Percentiles rank a stretch among this genome's conserved stretches.
phyloP scores from a whole-genome alignment of 1,140 invertebrate species.

The Tetramorium parvispinum region DNA sequence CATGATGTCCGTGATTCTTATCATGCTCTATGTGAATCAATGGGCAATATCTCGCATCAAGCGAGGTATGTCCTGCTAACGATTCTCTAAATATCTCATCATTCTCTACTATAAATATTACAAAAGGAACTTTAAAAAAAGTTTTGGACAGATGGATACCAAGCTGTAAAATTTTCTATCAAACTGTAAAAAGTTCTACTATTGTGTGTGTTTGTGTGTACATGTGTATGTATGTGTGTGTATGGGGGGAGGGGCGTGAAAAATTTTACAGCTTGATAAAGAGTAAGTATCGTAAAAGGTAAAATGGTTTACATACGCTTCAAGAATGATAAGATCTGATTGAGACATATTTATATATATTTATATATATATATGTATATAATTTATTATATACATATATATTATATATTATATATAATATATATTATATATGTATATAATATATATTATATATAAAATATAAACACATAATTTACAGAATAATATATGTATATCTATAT shows the following conservation, averaged over 20 bases:
- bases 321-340: slow-evolving; percentile 59
- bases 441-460: slow-evolving; percentile 25
- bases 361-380: slow-evolving; percentile 26
- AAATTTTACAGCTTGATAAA: slow-evolving; percentile 63
- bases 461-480: slow-evolving; percentile 54
- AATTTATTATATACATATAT: neutral
- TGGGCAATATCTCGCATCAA: neutral
- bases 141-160: slow-evolving; percentile 53
- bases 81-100: slow-evolving; percentile 61
- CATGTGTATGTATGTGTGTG: too few species aligned
- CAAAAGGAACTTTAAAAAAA: slow-evolving; percentile 73
- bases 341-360: slow-evolving; percentile 54
- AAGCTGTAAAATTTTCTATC: slow-evolving; percentile 42
- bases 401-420: neutral
- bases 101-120: slow-evolving; percentile 69
- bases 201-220: neutral
- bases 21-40: neutral
- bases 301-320: slow-evolving; percentile 59
- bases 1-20: neutral
- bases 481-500: slow-evolving; percentile 37
- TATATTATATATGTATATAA: neutral
- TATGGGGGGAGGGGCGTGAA: neutral
- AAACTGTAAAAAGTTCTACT: slow-evolving; percentile 43
- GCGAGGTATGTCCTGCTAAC: slow-evolving; percentile 38
- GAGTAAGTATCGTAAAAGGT: slow-evolving; percentile 58